A percentile compares a stretch with the other conserved stretches of the same genome.
These are phyloP conservation scores for Labeo rohita DNA, from an alignment of 2,113 vertebrate genomes.

Conservation along the genomic window DNA sequence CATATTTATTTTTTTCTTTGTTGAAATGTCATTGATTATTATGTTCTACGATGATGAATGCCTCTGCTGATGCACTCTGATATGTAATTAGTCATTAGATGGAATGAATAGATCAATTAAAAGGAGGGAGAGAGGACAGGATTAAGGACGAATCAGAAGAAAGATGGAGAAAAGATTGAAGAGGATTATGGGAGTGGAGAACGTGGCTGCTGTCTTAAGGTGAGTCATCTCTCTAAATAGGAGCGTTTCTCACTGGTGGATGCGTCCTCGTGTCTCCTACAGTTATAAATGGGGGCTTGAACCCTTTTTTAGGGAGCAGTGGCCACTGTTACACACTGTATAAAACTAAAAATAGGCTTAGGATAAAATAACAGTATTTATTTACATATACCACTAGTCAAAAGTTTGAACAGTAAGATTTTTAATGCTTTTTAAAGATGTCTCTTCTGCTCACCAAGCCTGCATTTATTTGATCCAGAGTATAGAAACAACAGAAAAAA, in stretches of 20 bases:
- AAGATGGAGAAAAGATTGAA: conserved; percentile 89
- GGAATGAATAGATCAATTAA: conserved; percentile 99
- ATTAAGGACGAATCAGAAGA: conserved; percentile 76
- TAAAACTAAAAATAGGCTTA: not conserved
- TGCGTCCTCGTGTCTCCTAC: not conserved
- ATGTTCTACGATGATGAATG: conserved; percentile 99
- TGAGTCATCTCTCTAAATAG: conserved; percentile 29
- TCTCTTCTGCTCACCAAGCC: too few species aligned
- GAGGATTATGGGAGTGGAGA: conserved; percentile 61
- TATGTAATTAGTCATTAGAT: conserved; percentile 99
- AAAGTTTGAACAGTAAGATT: too few species aligned
- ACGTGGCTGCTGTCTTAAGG: conserved; percentile 51
- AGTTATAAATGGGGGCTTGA: not conserved
- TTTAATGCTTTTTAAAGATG: too few species aligned
- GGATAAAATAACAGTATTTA: not conserved
- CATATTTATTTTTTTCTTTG: conserved; percentile 99
- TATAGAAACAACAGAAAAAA: too few species aligned
- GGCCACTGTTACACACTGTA: not conserved
- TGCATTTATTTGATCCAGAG: too few species aligned
- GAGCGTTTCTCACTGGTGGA: not conserved
- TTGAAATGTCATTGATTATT: conserved; percentile 99
- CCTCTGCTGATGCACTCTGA: conserved; percentile 94
- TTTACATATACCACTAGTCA: not conserved
- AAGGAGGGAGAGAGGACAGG: conserved; percentile 79
- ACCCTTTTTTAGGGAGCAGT: not conserved